Base-by-base conservation (phyloP, 2,888 invertebrate species). In the Cataglyphis livida region DNA sequence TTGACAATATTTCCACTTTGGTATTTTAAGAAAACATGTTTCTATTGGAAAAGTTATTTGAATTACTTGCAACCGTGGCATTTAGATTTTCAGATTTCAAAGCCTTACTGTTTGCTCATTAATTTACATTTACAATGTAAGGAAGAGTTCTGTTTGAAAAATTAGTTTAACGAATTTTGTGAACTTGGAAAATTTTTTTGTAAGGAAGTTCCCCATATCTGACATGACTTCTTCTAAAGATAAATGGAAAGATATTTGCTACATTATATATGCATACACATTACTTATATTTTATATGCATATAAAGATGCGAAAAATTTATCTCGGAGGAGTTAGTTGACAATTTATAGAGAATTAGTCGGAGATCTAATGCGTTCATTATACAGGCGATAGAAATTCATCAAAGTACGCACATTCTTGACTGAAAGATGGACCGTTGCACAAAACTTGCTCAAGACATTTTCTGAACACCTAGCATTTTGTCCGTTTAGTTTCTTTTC, bases 361-460 rank as follows among this genome's bases (percentile, higher is more conserved):
- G 35, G 21, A 10, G 5, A 7, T 21, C 35, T 18, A 71, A 38
- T 71, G 21, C 18, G 18, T 18, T 59, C 15, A 38, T 73, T 73
- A 18, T 35, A n/a, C n/a, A 7, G 10, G 32, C 10, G 21, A 21
- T 7, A 38, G 12, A 84, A 82, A 86, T 84, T 74, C 48, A 3
- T 82, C 35, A 4, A 84, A 82, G 68, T 74, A 66, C 2, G n/a
- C 18, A 48, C 41, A 85, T 75, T 85, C 59, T 81, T 65, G 61
- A 65, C 81, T 51, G 68, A 82, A 66, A 61, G 75, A 41, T 48
- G 83, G 28, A 86, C 90, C 91, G 88, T 91, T 91, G 90, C 90
- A 86, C 87, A 91, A 88, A 89, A 75, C 81, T 59, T 81, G 15
- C 18, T 78, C 61, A 78, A 78, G 51, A 85, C 83, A 88, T 86